Base-by-base conservation (phyloP, 2,113 vertebrate genomes). In the Chamaea fasciata region DNA sequence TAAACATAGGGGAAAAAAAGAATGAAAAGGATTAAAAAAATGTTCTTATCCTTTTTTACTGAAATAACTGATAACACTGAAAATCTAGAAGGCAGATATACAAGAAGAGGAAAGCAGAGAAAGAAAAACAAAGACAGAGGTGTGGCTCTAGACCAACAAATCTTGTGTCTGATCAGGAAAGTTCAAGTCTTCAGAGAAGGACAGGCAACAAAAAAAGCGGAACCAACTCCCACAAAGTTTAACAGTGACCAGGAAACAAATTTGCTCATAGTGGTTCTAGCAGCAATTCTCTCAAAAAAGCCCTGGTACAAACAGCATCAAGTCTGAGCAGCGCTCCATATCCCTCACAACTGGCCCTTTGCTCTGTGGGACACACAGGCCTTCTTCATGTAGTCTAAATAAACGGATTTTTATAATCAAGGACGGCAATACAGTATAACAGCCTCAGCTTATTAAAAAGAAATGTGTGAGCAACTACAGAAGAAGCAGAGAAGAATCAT, bases 351-450 rank as follows among this genome's bases (percentile, higher is more conserved):
- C 24, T 28, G 50, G 31, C 68, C 87, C 50, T 89, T 57, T 65
- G 59, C 68, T 89, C 57, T 62, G 42, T 30, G 53, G n/a, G 16
- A 70, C 41, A 44, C 55, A 60, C 3, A 1, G 65, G 27, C 41
- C 41, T 65, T 22, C 37, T 79, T 30, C n/a, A 52, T 14, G 31
- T 10, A 73, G 63, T 57, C 83, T 89, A 90, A 94, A 89, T 85
- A 88, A 84, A 56, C 3, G 31, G 24, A n/a, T 77, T 90, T 82
- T 69, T 83, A 69, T 85, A 90, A 90, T 88, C 62, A 68, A 83
- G 53, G 49, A 85, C 86, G 23, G 68, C 44, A 83, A 74, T 60
- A 55, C 6, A 37, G 30, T 22, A 1, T 26, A 92, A 82, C 23
- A 85, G 18, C 27, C 19, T 90, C 44, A 60, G 44, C 24, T 60